phyloP scores from a whole-genome alignment of 1,140 invertebrate species.

The Gonioctena quinquepunctata region DNA sequence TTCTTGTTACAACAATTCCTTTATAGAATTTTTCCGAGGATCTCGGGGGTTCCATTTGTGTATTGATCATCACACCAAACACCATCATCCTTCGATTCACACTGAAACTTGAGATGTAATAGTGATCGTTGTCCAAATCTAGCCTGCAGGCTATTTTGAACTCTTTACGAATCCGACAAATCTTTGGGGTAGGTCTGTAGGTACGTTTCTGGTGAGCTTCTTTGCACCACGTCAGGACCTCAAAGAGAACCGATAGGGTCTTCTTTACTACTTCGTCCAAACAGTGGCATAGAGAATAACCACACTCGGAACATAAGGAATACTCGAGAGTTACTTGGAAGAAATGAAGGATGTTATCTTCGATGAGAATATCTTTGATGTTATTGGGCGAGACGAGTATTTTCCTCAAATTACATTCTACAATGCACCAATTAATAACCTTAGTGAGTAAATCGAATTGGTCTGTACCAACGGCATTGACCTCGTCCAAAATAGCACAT shows the following conservation, averaged over 20 bases:
- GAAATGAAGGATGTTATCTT: slow-evolving; percentile 43
- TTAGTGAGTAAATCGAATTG: slow-evolving; percentile 58
- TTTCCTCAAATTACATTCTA: slow-evolving; percentile 56
- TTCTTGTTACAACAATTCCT: slow-evolving; percentile 25
- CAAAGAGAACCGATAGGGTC: slow-evolving; percentile 19
- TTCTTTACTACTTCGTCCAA: slow-evolving; percentile 23
- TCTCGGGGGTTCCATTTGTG: slow-evolving; percentile 25
- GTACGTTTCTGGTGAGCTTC: neutral
- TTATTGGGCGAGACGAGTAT: slow-evolving; percentile 51
- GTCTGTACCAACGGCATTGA: slow-evolving; percentile 55
- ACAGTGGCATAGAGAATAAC: slow-evolving; percentile 8
- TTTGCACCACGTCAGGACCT: slow-evolving; percentile 12
- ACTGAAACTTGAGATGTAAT: slow-evolving; percentile 28
- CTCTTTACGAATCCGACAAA: slow-evolving; percentile 29
- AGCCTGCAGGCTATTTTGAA: slow-evolving; percentile 39
- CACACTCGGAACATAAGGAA: slow-evolving; percentile 24
- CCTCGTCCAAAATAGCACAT: slow-evolving; percentile 54
- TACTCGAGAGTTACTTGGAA: neutral
- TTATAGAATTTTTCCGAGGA: slow-evolving; percentile 17
- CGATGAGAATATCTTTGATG: slow-evolving; percentile 54
- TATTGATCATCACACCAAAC: slow-evolving; percentile 33
- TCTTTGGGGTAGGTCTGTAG: slow-evolving; percentile 19
- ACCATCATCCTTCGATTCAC: slow-evolving; percentile 29
- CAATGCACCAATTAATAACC: slow-evolving; percentile 58
- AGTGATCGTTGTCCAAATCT: slow-evolving; percentile 26